Base-by-base conservation (phyloP, 2,113 vertebrate genomes). In the Odontesthes bonariensis region DNA sequence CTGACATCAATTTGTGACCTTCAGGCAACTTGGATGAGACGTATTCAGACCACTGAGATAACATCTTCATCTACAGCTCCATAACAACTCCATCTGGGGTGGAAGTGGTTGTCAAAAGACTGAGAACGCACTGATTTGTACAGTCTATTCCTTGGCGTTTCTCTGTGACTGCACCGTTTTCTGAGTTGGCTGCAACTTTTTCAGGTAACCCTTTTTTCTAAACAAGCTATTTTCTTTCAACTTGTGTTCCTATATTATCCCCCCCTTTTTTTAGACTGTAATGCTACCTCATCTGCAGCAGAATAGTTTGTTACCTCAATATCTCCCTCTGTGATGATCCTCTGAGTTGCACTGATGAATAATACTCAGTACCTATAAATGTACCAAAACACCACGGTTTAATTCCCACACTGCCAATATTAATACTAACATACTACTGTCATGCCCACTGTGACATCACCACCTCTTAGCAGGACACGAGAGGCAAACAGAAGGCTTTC, bases 381-480 rank as follows among this genome's bases (percentile, higher is more conserved):
- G 20, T 68, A 22, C 38, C 58, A 68, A 77, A 66, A 40, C 56
- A 55, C 8, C 71, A 83, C 62, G 52, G 59, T 19, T 70, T 42
- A 75, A 67, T 61, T 63, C 47, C 20, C 40, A 4, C 55, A 31
- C 51, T 16, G 35, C 22, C 35, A 44, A 33, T 56, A 52, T 22
- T 71, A n/a, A 63, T 58, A 58, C 31, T 54, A 69, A 78, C 62
- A 75, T 65, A 31, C 40, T 20, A 35, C 23, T 35, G 58, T 51
- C 77, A 72, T 20, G 19, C 35, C n/a, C 13, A 35, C 35, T 16
- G 19, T 64, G 65, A 72, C 40, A 59, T 54, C 61, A 35, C 38
- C 17, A 19, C 23, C 19, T 52, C 33, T 31, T 53, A 65, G 66
- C 31, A 40, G 22, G 20, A 74, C 35, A n/a, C 19, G 31, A 56